Base-by-base conservation (phyloP, 2,113 vertebrate species). In the Ptychochromis oligacanthus region DNA sequence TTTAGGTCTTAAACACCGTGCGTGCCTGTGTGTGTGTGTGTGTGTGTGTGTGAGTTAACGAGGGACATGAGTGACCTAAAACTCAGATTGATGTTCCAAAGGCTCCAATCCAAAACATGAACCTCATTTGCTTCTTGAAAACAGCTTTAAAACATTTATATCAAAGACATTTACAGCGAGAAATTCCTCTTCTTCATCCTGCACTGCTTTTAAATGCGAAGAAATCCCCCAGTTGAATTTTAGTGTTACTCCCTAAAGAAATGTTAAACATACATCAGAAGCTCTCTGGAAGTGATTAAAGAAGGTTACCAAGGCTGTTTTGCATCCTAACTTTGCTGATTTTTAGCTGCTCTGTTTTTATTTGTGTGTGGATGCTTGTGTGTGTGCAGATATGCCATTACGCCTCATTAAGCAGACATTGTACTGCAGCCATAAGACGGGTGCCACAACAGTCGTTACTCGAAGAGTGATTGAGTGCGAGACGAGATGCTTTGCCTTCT, bases 321-420 rank as follows among this genome's bases (percentile, higher is more conserved):
- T 83, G 57, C 43, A 56, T 81, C 60, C 81, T 75, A 83, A 82
- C 64, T 64, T 64, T 60, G 31, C 38, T 34, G 46, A 65, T 62
- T 60, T 55, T 77, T 78, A 18, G 46, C 22, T 28, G 88, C 52
- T 75, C 11, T 22, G 31, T 79, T 75, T 70, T 12, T 52, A 18
- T 80, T 10, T 59, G 64, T 84, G 75, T 75, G 55, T 79, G 40
- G 70, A 77, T 87, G 22, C 61, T 28, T 72, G 70, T 77, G 59
- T 56, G 38, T 55, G 61, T 26, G 61, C 1, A 3, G 38, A 22
- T 20, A 67, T 52, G 31, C 46, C 62, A 88, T 89, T 90, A 79
- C 85, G 74, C 81, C 79, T 88, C 92, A 91, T 94, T 92, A 92
- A 77, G 82, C 77, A 74, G 87, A 89, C 82, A 80, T 90, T 91